phyloP scores from a whole-genome alignment of 2,888 invertebrate species.

The Tachystola acroxantha region DNA sequence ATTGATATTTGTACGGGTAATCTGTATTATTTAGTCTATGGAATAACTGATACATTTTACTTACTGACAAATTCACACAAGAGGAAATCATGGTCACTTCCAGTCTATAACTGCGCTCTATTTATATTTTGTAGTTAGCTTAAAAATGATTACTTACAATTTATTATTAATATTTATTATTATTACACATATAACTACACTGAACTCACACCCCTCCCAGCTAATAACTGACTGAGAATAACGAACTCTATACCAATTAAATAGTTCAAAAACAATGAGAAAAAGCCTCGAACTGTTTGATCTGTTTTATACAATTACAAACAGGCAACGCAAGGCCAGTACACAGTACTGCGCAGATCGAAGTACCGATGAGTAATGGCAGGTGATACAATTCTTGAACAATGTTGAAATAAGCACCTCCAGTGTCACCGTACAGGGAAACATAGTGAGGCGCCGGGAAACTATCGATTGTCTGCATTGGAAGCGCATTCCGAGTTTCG shows the following conservation, averaged over 20 bases:
- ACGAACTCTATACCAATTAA: background rate
- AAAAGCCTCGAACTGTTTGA: slow-evolving; percentile 34
- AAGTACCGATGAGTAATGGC: slow-evolving; percentile 8
- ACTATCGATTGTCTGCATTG: background rate
- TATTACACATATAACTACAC: too few species aligned
- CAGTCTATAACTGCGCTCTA: too few species aligned
- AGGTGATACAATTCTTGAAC: slow-evolving; percentile 4
- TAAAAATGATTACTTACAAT: too few species aligned
- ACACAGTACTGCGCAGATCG: background rate
- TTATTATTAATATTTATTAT: too few species aligned
- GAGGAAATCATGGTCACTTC: too few species aligned
- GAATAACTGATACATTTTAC: too few species aligned
- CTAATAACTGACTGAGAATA: too few species aligned
- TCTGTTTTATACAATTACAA: background rate
- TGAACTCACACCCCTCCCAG: too few species aligned
- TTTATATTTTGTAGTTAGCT: too few species aligned
- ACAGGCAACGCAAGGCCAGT: background rate
- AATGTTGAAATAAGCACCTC: slow-evolving; percentile 3
- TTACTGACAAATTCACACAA: too few species aligned
- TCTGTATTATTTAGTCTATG: too few species aligned
- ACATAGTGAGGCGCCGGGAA: background rate
- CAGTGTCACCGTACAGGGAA: background rate
- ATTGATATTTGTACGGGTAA: too few species aligned
- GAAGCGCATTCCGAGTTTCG: background rate
- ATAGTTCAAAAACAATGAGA: slow-evolving; percentile 32